Conservation (phyloP, 2,888 invertebrate genomes). For the Drosophila cognata region DNA sequence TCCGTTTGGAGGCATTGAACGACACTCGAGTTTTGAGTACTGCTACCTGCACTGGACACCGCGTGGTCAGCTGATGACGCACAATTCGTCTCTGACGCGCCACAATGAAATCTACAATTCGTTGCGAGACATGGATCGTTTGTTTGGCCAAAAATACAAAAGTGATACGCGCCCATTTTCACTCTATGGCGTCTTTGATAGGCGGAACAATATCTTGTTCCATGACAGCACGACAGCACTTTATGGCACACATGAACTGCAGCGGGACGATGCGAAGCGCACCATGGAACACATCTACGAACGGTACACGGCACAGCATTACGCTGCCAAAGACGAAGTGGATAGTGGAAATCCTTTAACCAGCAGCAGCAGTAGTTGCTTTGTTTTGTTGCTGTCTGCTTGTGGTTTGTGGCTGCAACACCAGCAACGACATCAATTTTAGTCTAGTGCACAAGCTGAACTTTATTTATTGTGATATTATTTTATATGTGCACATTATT, state of each 20-base stretch:
- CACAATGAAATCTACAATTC: slow-evolving; percentile 90
- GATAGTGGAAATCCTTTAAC: slow-evolving; percentile 24
- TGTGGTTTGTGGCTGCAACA: slow-evolving; percentile 23
- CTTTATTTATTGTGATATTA: slow-evolving; percentile 74
- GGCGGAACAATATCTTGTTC: slow-evolving; percentile 88
- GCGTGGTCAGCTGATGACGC: slow-evolving; percentile 89
- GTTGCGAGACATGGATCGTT: slow-evolving; percentile 88
- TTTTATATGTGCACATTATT: slow-evolving; percentile 53
- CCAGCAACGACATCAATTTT: slow-evolving; percentile 22
- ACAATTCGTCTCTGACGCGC: slow-evolving; percentile 86
- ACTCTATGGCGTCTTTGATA: slow-evolving; percentile 90
- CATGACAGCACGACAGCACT: slow-evolving; percentile 83
- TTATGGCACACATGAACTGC: slow-evolving; percentile 75
- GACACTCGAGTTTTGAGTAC: slow-evolving; percentile 81
- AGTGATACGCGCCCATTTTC: slow-evolving; percentile 88
- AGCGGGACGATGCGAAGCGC: slow-evolving; percentile 77
- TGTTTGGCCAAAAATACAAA: slow-evolving; percentile 88
- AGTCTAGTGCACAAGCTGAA: slow-evolving; percentile 38
- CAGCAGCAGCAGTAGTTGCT: neutral
- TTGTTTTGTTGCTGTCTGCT: slow-evolving; percentile 26
- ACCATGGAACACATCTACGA: slow-evolving; percentile 83
- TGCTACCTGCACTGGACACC: slow-evolving; percentile 90
- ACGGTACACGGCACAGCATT: slow-evolving; percentile 72
- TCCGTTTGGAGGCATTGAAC: slow-evolving; percentile 84
- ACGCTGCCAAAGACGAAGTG: slow-evolving; percentile 44